These are phyloP conservation scores for Drosophila differens DNA, from an alignment of 2,888 invertebrate genomes.

Conservation along the genomic window DNA sequence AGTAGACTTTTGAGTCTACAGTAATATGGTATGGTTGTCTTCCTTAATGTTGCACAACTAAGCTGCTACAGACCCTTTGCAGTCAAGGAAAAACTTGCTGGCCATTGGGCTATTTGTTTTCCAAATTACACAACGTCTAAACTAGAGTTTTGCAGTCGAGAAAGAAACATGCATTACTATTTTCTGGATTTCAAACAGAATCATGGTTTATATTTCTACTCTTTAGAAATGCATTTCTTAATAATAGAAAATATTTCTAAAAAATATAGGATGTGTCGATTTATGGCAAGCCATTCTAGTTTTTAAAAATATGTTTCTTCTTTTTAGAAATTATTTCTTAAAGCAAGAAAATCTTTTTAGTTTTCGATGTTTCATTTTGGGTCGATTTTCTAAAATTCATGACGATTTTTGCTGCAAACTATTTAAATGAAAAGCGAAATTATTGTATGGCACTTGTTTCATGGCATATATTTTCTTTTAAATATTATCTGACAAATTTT, in stretches of 20 bases:
- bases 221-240: not conserved
- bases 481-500: not conserved
- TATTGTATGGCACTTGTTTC: not conserved
- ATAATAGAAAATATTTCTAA: not conserved
- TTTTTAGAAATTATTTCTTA: not conserved
- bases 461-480: not conserved
- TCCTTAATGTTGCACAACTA: not conserved
- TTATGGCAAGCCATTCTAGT: not conserved
- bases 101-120: not conserved
- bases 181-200: not conserved
- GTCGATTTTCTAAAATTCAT: not conserved
- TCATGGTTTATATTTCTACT: rapidly evolving
- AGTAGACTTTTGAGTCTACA: not conserved
- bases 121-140: not conserved
- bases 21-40: not conserved
- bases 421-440: not conserved
- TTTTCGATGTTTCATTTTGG: not conserved
- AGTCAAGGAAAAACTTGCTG: not conserved
- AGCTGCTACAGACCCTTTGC: constrained; percentile 11
- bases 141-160: not conserved
- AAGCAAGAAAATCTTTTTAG: not conserved
- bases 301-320: not conserved
- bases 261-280: not conserved
- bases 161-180: not conserved
- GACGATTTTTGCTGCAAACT: not conserved